These are phyloP conservation scores for Plagiodera versicolora DNA, from an alignment of 2,888 invertebrate species.

Conservation along the genomic window DNA sequence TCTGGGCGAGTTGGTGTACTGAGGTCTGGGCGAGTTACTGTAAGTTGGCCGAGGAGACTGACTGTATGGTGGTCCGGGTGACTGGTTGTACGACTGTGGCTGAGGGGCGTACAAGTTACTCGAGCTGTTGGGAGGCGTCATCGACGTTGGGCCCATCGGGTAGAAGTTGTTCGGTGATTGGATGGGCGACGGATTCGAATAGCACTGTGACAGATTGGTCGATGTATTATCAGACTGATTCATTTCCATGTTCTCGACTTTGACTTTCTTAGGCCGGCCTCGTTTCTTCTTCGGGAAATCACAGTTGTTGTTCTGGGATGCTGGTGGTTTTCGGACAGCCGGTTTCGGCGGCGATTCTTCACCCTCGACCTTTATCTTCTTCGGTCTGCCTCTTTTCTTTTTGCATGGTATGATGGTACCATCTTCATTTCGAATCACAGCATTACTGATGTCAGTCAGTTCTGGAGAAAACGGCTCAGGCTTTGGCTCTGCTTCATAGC, in stretches of 20 bases:
- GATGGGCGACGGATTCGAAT: conserved; percentile 57
- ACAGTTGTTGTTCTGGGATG: conserved; percentile 52
- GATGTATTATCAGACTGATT: conserved; percentile 51
- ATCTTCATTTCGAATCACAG: conserved; percentile 62
- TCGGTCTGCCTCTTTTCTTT: conserved; percentile 88
- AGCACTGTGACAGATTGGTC: conserved; percentile 56
- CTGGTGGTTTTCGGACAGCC: conserved; percentile 56
- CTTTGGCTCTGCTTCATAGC: conserved; percentile 62
- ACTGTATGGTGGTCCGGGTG: conserved; percentile 47
- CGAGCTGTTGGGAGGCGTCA: conserved; percentile 52
- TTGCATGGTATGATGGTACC: conserved; percentile 72
- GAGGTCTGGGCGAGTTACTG: conserved; percentile 45
- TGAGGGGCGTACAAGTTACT: conserved; percentile 50
- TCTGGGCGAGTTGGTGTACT: conserved; percentile 55
- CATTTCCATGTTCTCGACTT: conserved; percentile 65
- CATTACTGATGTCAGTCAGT: conserved; percentile 57
- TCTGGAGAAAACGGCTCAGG: conserved; percentile 51
- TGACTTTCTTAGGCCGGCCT: conserved; percentile 85
- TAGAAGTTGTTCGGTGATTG: conserved; percentile 58
- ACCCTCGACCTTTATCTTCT: conserved; percentile 76
- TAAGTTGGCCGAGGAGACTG: conserved; percentile 44
- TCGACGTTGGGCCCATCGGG: conserved; percentile 50
- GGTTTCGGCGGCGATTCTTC: conserved; percentile 63
- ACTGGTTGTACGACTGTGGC: conserved; percentile 45
- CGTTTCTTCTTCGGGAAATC: conserved; percentile 83